Evolutionary conservation across 1,140 invertebrate species (phyloP).

Genomic region (Pachypeltis micranthus): DNA sequence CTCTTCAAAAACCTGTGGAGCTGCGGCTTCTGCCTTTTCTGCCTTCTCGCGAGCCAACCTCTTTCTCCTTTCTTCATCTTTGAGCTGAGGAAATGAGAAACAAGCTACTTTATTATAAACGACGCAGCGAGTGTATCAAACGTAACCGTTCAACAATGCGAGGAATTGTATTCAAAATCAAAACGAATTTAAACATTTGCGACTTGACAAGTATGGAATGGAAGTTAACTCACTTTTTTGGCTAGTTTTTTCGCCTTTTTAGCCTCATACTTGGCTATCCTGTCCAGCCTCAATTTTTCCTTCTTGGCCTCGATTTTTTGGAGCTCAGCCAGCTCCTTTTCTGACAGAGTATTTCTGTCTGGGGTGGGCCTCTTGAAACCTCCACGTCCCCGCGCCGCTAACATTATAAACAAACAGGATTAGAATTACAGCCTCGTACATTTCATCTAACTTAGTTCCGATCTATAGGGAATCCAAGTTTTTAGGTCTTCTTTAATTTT

Average conservation of each 20-base stretch:
- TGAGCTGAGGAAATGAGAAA: constrained; percentile 16
- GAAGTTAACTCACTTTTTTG: constrained; percentile 19
- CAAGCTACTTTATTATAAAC: constrained; percentile 4
- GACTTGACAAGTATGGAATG: no score
- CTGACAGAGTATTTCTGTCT: constrained; percentile 21
- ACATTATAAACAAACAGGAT: not conserved
- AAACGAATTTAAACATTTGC: not conserved
- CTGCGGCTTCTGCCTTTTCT: constrained; percentile 22
- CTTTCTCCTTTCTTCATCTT: constrained; percentile 28
- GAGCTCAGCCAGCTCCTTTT: constrained; percentile 20
- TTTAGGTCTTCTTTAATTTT: no score
- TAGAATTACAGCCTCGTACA: no score
- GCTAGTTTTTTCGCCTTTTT: constrained; percentile 24
- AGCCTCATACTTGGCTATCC: constrained; percentile 23
- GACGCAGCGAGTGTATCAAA: constrained; percentile 9
- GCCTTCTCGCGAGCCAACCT: constrained; percentile 24
- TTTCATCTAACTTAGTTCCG: no score
- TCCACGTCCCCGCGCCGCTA: constrained; percentile 17
- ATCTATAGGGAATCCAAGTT: no score
- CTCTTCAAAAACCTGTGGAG: constrained; percentile 61
- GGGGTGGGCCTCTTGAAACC: constrained; percentile 7
- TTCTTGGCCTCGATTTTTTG: constrained; percentile 25
- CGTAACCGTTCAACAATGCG: not conserved
- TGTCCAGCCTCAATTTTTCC: constrained; percentile 23
- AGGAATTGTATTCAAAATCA: not conserved